Conservation (phyloP, 2,113 vertebrate species). For the Bagarius yarrelli region DNA sequence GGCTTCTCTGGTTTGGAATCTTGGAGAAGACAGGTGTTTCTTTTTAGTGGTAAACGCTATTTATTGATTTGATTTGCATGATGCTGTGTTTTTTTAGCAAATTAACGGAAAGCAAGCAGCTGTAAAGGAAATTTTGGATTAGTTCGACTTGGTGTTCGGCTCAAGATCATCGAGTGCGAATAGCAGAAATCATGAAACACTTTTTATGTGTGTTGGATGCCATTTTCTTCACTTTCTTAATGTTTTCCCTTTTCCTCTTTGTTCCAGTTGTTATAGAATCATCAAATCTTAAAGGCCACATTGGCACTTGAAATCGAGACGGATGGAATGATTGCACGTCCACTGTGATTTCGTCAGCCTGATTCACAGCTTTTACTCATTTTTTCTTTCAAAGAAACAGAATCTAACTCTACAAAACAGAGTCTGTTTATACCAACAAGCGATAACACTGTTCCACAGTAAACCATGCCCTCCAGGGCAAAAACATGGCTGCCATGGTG, state of each 20-base stretch:
- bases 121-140: conserved; percentile 1
- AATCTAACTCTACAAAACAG: conserved; percentile 11
- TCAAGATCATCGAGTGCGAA: background rate
- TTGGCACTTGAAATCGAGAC: no score
- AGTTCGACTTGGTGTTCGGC: background rate
- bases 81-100: conserved; percentile 41
- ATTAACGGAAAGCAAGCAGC: conserved; percentile 29
- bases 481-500: conserved; percentile 3
- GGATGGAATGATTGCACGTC: no score
- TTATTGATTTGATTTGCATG: conserved; percentile 50
- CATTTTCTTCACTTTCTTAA: no score
- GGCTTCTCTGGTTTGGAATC: conserved; percentile 38
- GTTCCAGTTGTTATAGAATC: no score
- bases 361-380: background rate
- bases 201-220: background rate
- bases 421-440: conserved; percentile 18
- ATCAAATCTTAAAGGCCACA: no score
- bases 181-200: background rate
- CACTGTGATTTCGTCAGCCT: no score
- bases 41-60: conserved; percentile 42
- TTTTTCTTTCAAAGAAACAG: background rate
- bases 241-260: no score
- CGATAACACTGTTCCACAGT: background rate
- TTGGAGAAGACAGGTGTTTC: conserved; percentile 33
- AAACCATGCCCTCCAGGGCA: background rate